phyloP scores from a whole-genome alignment of 1,140 invertebrate genomes.

The Zaprionus camerounensis region DNA sequence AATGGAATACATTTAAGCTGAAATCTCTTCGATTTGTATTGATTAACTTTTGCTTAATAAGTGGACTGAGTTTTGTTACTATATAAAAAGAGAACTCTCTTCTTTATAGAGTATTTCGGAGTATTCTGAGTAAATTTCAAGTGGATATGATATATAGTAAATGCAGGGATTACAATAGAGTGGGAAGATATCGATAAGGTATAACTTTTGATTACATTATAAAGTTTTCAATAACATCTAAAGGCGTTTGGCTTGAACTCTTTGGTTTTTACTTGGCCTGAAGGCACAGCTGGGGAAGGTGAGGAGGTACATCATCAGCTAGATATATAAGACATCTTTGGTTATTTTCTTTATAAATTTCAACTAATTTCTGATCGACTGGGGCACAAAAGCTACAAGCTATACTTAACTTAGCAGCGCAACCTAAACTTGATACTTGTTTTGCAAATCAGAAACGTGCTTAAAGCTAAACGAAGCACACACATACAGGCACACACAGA shows the following conservation, averaged over 20 bases:
- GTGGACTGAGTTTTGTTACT: constrained; percentile 32
- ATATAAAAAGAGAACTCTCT: constrained; percentile 44
- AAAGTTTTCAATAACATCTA: background rate
- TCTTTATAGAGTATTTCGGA: constrained; percentile 19
- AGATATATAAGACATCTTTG: background rate
- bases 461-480: constrained; percentile 77
- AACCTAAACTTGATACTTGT: background rate
- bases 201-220: background rate
- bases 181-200: background rate
- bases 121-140: constrained; percentile 9
- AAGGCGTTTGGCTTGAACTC: constrained; percentile 8
- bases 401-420: background rate
- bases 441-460: constrained; percentile 29
- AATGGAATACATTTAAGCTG: constrained; percentile 18
- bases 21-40: constrained; percentile 11
- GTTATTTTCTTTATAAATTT: background rate
- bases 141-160: constrained; percentile 35
- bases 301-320: background rate
- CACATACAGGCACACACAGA: constrained; percentile 4
- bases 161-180: background rate
- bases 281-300: constrained; percentile 21
- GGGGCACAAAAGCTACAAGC: background rate
- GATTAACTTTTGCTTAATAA: constrained; percentile 18
- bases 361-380: background rate
- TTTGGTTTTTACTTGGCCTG: background rate